A percentile compares a stretch with the other conserved stretches of the same genome.
Evolutionary conservation across 2,888 invertebrate genomes (phyloP).

Genomic region (Catocala fraxini): DNA sequence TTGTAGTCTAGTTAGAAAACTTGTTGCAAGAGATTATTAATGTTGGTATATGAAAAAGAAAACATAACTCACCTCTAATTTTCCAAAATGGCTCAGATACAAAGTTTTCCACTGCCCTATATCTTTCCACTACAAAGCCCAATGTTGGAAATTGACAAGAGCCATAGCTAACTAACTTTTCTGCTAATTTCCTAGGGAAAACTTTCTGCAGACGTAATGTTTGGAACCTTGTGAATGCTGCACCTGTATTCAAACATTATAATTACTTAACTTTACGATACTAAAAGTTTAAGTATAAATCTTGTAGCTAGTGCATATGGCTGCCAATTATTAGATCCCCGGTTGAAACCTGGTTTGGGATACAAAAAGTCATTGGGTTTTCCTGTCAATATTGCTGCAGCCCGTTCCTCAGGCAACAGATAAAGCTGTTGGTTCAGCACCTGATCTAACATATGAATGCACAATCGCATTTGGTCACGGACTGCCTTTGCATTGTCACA

Average conservation of each 20-base stretch:
- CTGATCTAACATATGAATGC: too few species aligned
- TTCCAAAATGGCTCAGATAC: conserved; percentile 98
- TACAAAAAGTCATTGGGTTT: too few species aligned
- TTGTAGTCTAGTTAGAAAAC: too few species aligned
- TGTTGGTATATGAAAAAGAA: not conserved
- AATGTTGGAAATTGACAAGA: conserved; percentile 99
- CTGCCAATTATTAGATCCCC: too few species aligned
- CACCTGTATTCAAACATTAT: conserved; percentile 87
- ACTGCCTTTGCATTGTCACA: too few species aligned
- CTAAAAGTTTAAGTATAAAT: too few species aligned
- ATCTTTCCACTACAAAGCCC: conserved; percentile 99
- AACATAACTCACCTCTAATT: conserved; percentile 89
- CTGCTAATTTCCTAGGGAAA: conserved; percentile 91
- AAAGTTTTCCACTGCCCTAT: conserved; percentile 96
- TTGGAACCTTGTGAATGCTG: conserved; percentile 99
- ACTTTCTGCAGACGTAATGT: conserved; percentile 95
- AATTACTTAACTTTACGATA: not conserved
- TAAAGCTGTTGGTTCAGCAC: too few species aligned
- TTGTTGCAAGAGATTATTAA: too few species aligned
- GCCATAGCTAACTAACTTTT: conserved; percentile 98
- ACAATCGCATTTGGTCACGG: too few species aligned
- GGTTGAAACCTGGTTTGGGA: too few species aligned
- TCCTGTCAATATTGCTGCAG: too few species aligned
- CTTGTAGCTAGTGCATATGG: not conserved
- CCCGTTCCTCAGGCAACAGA: too few species aligned